Conservation (phyloP, 2,888 invertebrate genomes). For the Serripes groenlandicus region DNA sequence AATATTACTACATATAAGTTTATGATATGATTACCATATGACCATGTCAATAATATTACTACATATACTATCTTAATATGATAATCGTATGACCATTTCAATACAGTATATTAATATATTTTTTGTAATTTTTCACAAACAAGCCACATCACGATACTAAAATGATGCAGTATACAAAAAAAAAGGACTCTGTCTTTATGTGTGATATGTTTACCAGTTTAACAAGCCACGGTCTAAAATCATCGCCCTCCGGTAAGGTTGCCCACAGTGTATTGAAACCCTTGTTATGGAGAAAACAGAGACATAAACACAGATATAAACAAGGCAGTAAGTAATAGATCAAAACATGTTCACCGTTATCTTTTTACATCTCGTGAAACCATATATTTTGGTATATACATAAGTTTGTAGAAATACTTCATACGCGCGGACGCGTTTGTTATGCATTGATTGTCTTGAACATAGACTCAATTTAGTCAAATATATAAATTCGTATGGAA, state of each 20-base stretch:
- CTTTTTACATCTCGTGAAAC: no score
- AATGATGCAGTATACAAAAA: neutral
- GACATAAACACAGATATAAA: neutral
- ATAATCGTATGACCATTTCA: no score
- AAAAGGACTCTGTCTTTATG: neutral
- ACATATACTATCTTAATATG: no score
- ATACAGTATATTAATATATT: neutral
- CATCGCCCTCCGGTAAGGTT: slow-evolving; percentile 53
- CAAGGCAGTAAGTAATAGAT: neutral
- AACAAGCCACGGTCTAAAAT: slow-evolving; percentile 68
- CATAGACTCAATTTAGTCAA: no score
- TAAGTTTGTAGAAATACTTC: no score
- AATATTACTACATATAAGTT: no score
- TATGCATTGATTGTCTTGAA: no score
- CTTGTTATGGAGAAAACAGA: slow-evolving; percentile 42
- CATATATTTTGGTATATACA: no score
- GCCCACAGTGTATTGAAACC: slow-evolving; percentile 67
- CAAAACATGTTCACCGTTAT: neutral
- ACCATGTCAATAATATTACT: no score
- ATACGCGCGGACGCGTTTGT: no score
- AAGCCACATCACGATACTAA: slow-evolving; percentile 46
- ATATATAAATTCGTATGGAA: no score
- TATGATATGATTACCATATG: no score
- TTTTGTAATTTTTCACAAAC: slow-evolving; percentile 24
- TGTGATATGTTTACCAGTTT: slow-evolving; percentile 67